phyloP scores from a whole-genome alignment of 2,113 vertebrate genomes.

The Parus major region DNA sequence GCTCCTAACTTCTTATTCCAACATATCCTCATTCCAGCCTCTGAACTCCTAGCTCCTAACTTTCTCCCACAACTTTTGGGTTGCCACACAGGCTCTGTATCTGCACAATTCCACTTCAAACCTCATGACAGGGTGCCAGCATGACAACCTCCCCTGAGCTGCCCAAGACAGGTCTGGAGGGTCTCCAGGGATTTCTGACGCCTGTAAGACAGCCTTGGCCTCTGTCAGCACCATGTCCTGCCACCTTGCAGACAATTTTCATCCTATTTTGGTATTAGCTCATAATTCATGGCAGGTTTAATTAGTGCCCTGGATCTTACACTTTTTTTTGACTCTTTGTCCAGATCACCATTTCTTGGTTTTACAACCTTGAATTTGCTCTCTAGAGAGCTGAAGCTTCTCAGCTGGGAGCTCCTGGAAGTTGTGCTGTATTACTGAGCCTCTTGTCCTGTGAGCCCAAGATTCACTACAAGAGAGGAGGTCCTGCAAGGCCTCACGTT shows the following conservation, averaged over 20 bases:
- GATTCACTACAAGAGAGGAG: not conserved
- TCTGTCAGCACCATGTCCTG: not conserved
- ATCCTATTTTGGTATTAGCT: not conserved
- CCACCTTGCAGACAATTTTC: not conserved
- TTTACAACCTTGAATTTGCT: not conserved
- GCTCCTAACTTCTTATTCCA: not conserved
- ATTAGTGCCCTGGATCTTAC: not conserved
- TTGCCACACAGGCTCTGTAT: not conserved
- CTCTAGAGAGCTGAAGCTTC: not conserved
- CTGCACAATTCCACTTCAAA: not conserved
- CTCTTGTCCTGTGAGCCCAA: not conserved
- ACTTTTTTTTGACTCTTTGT: not conserved
- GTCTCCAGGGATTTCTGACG: not conserved
- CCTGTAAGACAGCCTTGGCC: accelerated
- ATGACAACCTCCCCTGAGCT: not conserved
- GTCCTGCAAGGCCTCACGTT: not conserved
- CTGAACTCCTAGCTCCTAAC: not conserved
- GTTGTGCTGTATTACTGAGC: not conserved
- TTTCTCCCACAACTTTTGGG: not conserved
- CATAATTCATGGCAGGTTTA: not conserved
- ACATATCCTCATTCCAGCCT: not conserved
- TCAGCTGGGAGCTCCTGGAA: not conserved
- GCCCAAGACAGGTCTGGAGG: not conserved
- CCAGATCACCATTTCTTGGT: not conserved
- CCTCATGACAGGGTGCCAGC: not conserved